Conservation (phyloP, 2,113 vertebrate species). For the Apodemus speciosus region DNA sequence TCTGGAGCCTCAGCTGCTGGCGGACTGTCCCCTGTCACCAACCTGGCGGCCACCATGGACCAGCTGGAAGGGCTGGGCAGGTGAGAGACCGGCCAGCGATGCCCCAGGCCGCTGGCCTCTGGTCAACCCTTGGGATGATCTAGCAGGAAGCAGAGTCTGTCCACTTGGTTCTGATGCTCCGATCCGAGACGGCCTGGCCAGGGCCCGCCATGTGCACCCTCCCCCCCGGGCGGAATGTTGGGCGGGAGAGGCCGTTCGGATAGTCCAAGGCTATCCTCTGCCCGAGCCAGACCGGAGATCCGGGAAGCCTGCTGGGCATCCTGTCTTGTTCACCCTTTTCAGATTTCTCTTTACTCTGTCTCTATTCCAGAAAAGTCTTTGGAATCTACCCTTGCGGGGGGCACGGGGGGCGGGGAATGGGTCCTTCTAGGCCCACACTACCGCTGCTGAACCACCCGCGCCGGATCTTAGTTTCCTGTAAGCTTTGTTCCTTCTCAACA, state of each 20-base stretch:
- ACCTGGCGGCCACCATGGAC: slow-evolving; percentile 89
- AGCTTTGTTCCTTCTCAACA: slow-evolving; percentile 54
- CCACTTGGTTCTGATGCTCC: neutral
- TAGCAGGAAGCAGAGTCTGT: neutral
- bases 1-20: slow-evolving; percentile 82
- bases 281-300: neutral
- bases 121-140: neutral
- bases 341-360: neutral
- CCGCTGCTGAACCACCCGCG: neutral
- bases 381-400: neutral
- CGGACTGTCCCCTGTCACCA: slow-evolving; percentile 91
- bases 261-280: neutral
- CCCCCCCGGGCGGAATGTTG: neutral
- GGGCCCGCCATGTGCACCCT: slow-evolving; percentile 18
- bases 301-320: neutral
- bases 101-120: neutral
- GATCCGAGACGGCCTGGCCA: neutral
- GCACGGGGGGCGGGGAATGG: neutral
- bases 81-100: slow-evolving; percentile 79
- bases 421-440: neutral
- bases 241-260: neutral
- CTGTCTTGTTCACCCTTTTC: neutral
- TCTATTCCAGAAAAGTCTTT: neutral
- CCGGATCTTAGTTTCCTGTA: neutral
- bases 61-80: slow-evolving; percentile 89